Base-by-base conservation (phyloP, 1,140 invertebrate species). In the Campoletis sonorensis region DNA sequence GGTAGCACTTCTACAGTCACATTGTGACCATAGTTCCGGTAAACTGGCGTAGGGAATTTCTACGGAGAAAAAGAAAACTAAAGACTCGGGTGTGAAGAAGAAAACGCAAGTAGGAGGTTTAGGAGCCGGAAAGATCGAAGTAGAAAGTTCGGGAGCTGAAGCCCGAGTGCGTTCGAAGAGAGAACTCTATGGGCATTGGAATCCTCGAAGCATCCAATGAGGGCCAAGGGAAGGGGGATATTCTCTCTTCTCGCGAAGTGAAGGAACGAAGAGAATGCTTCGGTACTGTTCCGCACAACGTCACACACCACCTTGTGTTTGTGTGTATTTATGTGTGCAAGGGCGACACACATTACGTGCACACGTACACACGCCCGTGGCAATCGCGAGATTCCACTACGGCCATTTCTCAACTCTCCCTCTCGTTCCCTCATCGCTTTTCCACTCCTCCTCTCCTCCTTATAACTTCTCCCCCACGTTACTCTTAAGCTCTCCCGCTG, bases 371-470 rank as follows among this genome's bases (percentile, higher is more conserved):
- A 75, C 49, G 30, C 23, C 11, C 72, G 23, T 64, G 30, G 79
- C 72, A 71, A 73, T 80, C 79, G 79, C 67, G 70, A 64, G 30
- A 64, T 80, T 71, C 79, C 64, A 70, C 79, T 73, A 64, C 54
- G 70, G 27, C 68, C 33, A 64, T 64, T 64, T 73, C 40, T 70
- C 54, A 58, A 68, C 37, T 16, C 51, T 30, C 75, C 64, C 68
- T 75, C 80, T 80, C 45, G n/a, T 64, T 40, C 13, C 64, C 30
- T 30, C 68, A 30, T 45, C 33, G 16, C 23, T 16, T 37, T 30
- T 75, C 49, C 49, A 40, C n/a, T n/a, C 26, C 23, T 30, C n/a
- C 18, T 26, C 18, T 15, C 75, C 45, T n/a, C 58, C 18, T 75
- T 78, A 23, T 71, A 23, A 26, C 54, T 76, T 79, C 45, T 61